phyloP scores from a whole-genome alignment of 2,797 vertebrate species.

The Babyrousa celebensis region DNA sequence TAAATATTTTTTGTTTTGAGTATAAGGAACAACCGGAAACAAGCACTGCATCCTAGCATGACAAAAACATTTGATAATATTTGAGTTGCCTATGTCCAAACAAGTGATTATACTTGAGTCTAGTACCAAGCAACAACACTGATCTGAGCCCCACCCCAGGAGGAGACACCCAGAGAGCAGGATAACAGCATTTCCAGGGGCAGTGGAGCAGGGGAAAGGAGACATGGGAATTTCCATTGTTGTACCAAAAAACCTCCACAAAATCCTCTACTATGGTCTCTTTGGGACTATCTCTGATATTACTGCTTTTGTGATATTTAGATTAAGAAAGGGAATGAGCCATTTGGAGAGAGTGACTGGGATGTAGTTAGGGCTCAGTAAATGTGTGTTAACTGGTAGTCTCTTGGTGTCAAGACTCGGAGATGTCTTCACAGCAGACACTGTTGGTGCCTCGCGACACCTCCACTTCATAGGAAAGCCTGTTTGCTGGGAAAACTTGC shows the following conservation, averaged over 20 bases:
- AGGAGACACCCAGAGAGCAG: background rate
- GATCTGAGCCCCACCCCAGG: background rate
- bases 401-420: background rate
- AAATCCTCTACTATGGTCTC: background rate
- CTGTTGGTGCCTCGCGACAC: background rate
- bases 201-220: background rate
- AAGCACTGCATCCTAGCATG: conserved; percentile 4
- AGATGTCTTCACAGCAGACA: background rate
- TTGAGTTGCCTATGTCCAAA: background rate
- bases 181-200: background rate
- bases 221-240: background rate
- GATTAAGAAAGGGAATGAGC: background rate
- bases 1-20: conserved; percentile 55
- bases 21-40: conserved; percentile 36
- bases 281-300: background rate
- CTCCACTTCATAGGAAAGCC: background rate
- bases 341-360: background rate
- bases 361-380: background rate
- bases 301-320: background rate
- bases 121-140: background rate
- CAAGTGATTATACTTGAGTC: background rate
- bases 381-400: background rate
- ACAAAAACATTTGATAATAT: background rate
- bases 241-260: background rate
- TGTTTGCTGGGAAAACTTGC: background rate